Conservation (phyloP, 2,113 vertebrate genomes). For the Microcebus jonahi region DNA sequence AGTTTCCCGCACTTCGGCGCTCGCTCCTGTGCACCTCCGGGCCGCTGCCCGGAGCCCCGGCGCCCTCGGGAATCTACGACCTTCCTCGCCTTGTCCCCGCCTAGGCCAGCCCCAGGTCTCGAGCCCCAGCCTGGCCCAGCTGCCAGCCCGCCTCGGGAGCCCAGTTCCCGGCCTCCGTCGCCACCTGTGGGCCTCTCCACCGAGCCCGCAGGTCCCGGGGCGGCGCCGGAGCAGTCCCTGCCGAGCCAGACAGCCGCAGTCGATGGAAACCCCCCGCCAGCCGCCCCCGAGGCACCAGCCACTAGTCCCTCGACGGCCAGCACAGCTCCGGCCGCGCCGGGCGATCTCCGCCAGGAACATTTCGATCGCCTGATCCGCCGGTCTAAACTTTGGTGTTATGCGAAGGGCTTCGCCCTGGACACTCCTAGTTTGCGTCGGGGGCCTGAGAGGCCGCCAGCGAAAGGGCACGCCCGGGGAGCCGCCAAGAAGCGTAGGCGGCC, state of each 20-base stretch:
- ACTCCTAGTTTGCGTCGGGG: slow-evolving; percentile 81
- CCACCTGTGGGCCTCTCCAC: slow-evolving; percentile 67
- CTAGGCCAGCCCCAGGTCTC: background rate
- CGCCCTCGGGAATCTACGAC: slow-evolving; percentile 63
- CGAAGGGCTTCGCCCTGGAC: slow-evolving; percentile 86
- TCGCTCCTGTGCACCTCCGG: slow-evolving; percentile 76
- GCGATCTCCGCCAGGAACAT: slow-evolving; percentile 81
- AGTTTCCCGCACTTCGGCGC: slow-evolving; percentile 80
- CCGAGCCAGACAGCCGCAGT: background rate
- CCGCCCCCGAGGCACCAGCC: slow-evolving; percentile 33
- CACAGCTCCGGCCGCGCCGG: background rate
- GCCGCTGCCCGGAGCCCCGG: slow-evolving; percentile 49
- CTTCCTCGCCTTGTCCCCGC: slow-evolving; percentile 16
- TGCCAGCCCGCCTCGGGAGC: slow-evolving; percentile 72
- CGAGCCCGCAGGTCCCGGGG: slow-evolving; percentile 36
- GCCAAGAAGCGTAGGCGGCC: slow-evolving; percentile 79
- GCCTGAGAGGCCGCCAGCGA: slow-evolving; percentile 53
- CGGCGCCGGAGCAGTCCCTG: slow-evolving; percentile 23
- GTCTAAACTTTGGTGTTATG: slow-evolving; percentile 89
- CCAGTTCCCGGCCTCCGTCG: slow-evolving; percentile 50
- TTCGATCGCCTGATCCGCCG: slow-evolving; percentile 86
- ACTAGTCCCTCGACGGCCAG: slow-evolving; percentile 47
- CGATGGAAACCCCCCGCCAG: background rate
- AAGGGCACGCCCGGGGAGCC: slow-evolving; percentile 63
- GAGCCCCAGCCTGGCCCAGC: slow-evolving; percentile 54